These are phyloP conservation scores for Drosophila tristis DNA, from an alignment of 1,140 invertebrate genomes.

Conservation along the genomic window DNA sequence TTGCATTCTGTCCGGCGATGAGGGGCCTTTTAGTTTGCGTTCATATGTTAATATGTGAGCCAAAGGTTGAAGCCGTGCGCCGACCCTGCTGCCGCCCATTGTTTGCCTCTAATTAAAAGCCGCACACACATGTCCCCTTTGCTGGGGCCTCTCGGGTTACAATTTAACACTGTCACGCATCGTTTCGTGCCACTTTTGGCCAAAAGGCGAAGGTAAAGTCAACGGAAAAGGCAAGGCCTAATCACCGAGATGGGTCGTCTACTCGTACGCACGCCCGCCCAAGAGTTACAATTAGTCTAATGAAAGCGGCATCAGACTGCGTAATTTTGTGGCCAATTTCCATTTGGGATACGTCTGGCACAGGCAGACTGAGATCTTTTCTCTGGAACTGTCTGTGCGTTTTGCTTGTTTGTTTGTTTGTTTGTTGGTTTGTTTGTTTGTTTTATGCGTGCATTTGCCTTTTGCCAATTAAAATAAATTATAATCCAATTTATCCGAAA, in stretches of 20 bases:
- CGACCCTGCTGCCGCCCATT: conserved; percentile 35
- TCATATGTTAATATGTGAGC: conserved; percentile 77
- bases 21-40: conserved; percentile 53
- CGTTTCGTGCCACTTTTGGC: conserved; percentile 67
- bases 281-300: conserved; percentile 80
- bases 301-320: conserved; percentile 75
- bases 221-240: conserved; percentile 36
- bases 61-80: conserved; percentile 43
- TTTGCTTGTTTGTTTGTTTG: conserved; percentile 8
- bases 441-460: conserved; percentile 45
- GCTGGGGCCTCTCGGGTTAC: conserved; percentile 18
- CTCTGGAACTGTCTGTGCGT: background rate
- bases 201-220: conserved; percentile 46
- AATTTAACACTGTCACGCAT: conserved; percentile 80
- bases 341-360: conserved; percentile 37
- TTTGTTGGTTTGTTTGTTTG: conserved; percentile 26
- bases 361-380: conserved; percentile 21
- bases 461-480: conserved; percentile 80
- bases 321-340: conserved; percentile 75
- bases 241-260: conserved; percentile 54
- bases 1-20: conserved; percentile 45
- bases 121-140: conserved; percentile 19
- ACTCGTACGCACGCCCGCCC: conserved; percentile 36
- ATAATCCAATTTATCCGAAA: conserved; percentile 73
- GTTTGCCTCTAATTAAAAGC: conserved; percentile 78